Conservation (phyloP, 2,888 invertebrate genomes). For the Orthosia gothica region DNA sequence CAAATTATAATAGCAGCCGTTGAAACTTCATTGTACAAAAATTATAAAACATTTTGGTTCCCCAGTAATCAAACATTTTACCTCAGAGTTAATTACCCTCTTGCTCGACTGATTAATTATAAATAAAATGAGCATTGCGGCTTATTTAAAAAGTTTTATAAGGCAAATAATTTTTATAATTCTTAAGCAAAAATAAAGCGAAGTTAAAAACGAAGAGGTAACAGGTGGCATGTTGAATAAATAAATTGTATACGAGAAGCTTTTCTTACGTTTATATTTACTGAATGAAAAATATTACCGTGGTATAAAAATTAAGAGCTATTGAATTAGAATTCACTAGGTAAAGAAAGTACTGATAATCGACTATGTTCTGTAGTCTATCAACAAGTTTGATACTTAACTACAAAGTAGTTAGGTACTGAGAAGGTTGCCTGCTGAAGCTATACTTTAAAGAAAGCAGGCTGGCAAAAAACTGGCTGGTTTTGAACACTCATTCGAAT, state of each 20-base stretch:
- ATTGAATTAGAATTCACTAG: too few species aligned
- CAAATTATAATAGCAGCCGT: neutral
- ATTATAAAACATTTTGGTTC: constrained; percentile 7
- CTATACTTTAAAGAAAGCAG: too few species aligned
- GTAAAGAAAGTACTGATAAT: too few species aligned
- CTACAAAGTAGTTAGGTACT: too few species aligned
- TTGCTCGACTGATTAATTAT: constrained; percentile 46
- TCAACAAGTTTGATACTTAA: too few species aligned
- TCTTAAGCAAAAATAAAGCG: constrained; percentile 6
- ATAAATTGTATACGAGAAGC: neutral
- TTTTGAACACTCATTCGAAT: neutral
- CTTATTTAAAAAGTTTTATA: constrained; percentile 31
- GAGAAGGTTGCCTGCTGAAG: too few species aligned
- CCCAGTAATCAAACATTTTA: constrained; percentile 34
- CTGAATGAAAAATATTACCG: neutral
- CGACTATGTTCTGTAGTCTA: too few species aligned
- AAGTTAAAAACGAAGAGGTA: constrained; percentile 4
- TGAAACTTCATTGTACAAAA: constrained; percentile 11
- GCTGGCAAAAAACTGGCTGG: neutral
- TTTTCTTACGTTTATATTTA: neutral
- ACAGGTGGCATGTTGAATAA: neutral
- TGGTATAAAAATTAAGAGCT: neutral
- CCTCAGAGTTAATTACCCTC: constrained; percentile 38
- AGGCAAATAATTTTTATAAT: constrained; percentile 24
- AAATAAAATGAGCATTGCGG: constrained; percentile 38